These are phyloP conservation scores for Gambusia affinis DNA, from an alignment of 2,113 vertebrate genomes.

Conservation along the genomic window DNA sequence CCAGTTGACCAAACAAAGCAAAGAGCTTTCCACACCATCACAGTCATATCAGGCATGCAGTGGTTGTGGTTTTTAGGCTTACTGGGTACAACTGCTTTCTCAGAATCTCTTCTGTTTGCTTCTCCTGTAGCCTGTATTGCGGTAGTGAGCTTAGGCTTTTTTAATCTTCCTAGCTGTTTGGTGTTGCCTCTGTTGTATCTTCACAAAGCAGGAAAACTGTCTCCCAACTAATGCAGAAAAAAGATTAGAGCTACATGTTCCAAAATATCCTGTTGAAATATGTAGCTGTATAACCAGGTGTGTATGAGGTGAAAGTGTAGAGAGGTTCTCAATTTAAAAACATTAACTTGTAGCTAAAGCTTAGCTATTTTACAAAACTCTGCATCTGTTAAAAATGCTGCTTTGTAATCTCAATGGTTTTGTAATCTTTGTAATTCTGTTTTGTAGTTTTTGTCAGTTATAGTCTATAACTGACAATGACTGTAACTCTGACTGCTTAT, in stretches of 20 bases:
- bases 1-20: constrained; percentile 7
- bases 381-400: no score
- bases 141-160: rapidly evolving
- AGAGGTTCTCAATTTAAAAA: no score
- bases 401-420: no score
- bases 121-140: rapidly evolving
- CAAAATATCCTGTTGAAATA: no score
- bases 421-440: no score
- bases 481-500: no score
- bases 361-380: no score
- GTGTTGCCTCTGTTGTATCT: constrained; percentile 15
- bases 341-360: no score
- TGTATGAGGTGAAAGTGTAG: no score
- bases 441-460: no score
- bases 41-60: background rate
- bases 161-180: constrained; percentile 13
- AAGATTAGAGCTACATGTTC: background rate
- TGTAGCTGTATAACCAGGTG: no score
- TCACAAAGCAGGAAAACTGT: background rate
- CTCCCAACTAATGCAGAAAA: background rate
- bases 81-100: background rate
- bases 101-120: rapidly evolving
- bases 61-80: background rate
- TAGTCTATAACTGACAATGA: no score
- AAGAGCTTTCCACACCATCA: constrained; percentile 8